phyloP scores from a whole-genome alignment of 1,140 invertebrate genomes.

The Brachionus manjavacas region DNA sequence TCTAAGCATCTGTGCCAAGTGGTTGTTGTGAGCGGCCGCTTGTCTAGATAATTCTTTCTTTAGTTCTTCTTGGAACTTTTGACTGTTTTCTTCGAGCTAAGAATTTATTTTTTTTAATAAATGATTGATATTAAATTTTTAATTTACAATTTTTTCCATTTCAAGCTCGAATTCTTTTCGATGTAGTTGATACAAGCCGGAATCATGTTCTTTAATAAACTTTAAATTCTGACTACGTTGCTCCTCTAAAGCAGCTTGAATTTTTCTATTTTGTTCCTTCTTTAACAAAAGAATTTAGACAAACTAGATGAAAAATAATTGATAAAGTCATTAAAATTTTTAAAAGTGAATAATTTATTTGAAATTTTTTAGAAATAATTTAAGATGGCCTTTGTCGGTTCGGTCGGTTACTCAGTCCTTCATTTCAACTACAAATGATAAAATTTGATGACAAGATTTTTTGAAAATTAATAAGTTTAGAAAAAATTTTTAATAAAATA shows the following conservation, averaged over 20 bases:
- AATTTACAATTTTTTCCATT: slow-evolving; percentile 52
- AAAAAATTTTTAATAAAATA: no score
- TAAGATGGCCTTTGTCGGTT: no score
- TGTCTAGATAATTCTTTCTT: slow-evolving; percentile 72
- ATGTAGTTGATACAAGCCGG: slow-evolving; percentile 47
- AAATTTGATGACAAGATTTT: no score
- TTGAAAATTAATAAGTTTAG: no score
- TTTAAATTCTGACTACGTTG: slow-evolving; percentile 51
- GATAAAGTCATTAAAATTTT: no score
- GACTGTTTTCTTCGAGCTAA: slow-evolving; percentile 64
- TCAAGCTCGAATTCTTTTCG: slow-evolving; percentile 48
- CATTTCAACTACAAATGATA: no score
- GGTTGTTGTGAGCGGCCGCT: slow-evolving; percentile 74
- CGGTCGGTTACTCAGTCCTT: no score
- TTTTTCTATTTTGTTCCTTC: slow-evolving; percentile 48
- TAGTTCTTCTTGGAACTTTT: slow-evolving; percentile 69
- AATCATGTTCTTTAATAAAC: slow-evolving; percentile 46
- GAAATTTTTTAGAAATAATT: no score
- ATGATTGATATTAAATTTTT: slow-evolving; percentile 36
- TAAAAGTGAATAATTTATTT: no score
- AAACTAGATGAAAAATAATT: background rate
- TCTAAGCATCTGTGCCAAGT: slow-evolving; percentile 69
- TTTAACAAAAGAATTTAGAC: background rate
- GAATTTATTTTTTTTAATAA: slow-evolving; percentile 21
- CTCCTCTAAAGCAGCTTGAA: slow-evolving; percentile 50